Evolutionary conservation across 2,113 vertebrate species (phyloP), one percentile per base, ranked within the genome.

Genomic region (Circaetus gallicus): DNA sequence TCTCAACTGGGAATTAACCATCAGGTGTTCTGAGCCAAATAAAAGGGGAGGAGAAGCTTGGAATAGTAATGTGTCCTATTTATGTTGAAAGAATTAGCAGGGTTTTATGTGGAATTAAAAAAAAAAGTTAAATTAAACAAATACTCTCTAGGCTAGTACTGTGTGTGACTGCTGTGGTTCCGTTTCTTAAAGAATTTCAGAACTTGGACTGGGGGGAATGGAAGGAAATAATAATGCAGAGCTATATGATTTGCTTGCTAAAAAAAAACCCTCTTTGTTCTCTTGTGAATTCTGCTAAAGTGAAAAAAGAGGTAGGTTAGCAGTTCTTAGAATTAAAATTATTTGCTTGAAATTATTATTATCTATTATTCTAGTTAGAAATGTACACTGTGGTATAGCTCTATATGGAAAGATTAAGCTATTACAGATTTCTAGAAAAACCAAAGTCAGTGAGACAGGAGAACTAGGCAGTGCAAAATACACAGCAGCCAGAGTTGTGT

Each of bases 21-120:
- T 90, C 85, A 94, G 74, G 84, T 96, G 58, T 93, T 95, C 77
- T 81, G 69, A 92, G 69, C 31, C 63, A 95, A 94, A 95, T 87
- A 86, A 95, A 93, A 95, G 66, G 74, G 91, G 38, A 86, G 56
- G 43, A 40, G 31, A 94, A 88, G 42, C 5, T 55, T 93, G 24
- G 42, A 89, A 76, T 85, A 89, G 47, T 36, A 93, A 65, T 50
- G 26, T 78, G 38, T 56, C 21, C 73, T 93, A 71, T 96, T 96
- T 93, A 47, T 91, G 32, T 83, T 94, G 43, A 86, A 93, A 77
- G 80, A 80, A 58, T 74, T 85, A 81, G 38, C 40, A 73, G 40
- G 28, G 55, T 63, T 82, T 94, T 81, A 42, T 62, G 72, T 63
- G n/a, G 52, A 47, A 58, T 86, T 73, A 24, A 88, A 88, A 89